These are phyloP conservation scores for Arrhopalites spinosus DNA, from an alignment of 2,888 invertebrate species.

Conservation along the genomic window DNA sequence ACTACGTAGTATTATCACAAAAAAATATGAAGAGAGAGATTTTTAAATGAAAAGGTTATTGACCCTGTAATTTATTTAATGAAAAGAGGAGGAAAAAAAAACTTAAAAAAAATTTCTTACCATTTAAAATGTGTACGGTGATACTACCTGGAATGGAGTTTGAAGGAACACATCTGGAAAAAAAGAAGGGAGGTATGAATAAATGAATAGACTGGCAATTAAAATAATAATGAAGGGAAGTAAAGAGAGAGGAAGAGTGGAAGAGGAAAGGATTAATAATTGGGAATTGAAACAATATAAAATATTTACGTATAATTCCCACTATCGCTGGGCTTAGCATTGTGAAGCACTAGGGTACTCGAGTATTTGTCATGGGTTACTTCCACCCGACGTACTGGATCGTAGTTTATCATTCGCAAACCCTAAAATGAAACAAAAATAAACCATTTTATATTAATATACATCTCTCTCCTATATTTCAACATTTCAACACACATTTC, in stretches of 20 bases:
- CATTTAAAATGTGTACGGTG: conserved; percentile 87
- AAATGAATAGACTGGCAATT: too few species aligned
- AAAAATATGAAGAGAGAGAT: too few species aligned
- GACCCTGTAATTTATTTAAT: too few species aligned
- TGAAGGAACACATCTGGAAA: conserved; percentile 77
- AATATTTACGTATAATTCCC: conserved; percentile 68
- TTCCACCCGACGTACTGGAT: conserved; percentile 73
- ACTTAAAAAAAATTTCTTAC: conserved; percentile 61
- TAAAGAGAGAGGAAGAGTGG: too few species aligned
- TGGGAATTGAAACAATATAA: too few species aligned
- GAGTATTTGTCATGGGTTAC: conserved; percentile 75
- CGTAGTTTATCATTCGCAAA: conserved; percentile 87
- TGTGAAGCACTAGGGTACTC: conserved; percentile 63
- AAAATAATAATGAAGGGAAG: too few species aligned
- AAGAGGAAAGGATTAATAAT: too few species aligned
- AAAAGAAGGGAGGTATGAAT: background rate
- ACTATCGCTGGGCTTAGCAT: conserved; percentile 68
- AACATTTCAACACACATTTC: too few species aligned
- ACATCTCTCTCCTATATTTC: background rate
- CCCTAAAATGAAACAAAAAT: conserved; percentile 42
- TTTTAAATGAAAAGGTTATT: too few species aligned
- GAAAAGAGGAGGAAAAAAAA: background rate
- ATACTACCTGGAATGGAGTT: conserved; percentile 87
- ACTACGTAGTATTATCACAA: too few species aligned
- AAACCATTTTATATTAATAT: background rate